phyloP scores from a whole-genome alignment of 2,113 vertebrate genomes.

The Eptesicus fuscus region DNA sequence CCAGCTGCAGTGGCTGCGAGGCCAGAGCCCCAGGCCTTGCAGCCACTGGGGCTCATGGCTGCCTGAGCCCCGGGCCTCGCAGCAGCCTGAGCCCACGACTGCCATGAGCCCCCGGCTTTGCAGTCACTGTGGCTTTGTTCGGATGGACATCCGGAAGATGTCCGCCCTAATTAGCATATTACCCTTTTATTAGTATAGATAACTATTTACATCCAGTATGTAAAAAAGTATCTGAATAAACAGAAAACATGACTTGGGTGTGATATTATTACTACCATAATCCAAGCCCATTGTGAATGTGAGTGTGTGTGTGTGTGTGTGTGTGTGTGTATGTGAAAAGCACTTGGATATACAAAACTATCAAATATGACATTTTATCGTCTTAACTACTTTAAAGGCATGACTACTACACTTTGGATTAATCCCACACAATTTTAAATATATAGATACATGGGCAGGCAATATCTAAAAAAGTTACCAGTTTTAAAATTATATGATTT shows the following conservation, averaged over 20 bases:
- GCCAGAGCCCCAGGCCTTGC: too few relatives aligned
- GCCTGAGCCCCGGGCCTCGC: too few relatives aligned
- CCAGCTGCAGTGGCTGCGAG: too few relatives aligned
- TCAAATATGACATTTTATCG: not conserved
- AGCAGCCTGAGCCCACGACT: too few relatives aligned
- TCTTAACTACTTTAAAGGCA: constrained; percentile 24
- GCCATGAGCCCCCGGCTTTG: too few relatives aligned
- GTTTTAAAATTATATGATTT: not conserved
- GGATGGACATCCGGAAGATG: too few relatives aligned
- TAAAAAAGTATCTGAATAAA: not conserved
- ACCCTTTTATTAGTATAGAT: too few relatives aligned
- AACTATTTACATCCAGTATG: not conserved
- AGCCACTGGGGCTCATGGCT: too few relatives aligned
- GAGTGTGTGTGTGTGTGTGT: not conserved
- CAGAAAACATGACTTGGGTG: not conserved
- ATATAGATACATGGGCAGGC: not conserved
- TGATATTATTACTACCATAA: not conserved
- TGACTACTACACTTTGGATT: not conserved
- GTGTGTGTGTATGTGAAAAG: not conserved
- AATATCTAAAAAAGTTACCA: not conserved
- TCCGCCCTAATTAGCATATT: too few relatives aligned
- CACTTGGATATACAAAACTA: not conserved
- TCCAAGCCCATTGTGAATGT: not conserved
- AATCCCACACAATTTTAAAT: not conserved
- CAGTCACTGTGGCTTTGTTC: too few relatives aligned